Evolutionary conservation across 2,113 vertebrate genomes (phyloP).

Genomic region (Sander lucioperca): DNA sequence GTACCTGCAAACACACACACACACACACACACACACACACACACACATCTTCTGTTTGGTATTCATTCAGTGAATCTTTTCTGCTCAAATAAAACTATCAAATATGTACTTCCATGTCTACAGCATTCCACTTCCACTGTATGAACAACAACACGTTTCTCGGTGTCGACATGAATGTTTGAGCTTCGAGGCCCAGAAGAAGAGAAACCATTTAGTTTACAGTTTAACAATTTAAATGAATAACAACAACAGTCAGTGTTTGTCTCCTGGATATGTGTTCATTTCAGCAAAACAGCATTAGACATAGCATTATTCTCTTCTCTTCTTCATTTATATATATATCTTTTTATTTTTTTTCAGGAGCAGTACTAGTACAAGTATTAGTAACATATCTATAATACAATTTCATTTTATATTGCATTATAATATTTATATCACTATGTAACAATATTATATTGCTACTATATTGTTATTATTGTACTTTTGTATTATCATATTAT

Average conservation of each 20-base stretch:
- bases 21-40: background rate
- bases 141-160: conserved; percentile 37
- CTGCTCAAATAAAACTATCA: conserved; percentile 46
- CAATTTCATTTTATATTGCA: no score
- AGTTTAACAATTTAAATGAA: conserved; percentile 21
- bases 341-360: background rate
- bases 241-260: conserved; percentile 4
- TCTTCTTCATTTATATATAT: background rate
- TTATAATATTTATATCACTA: no score
- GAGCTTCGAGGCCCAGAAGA: background rate
- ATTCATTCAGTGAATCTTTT: conserved; percentile 32
- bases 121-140: conserved; percentile 7
- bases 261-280: background rate
- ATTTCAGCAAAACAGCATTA: background rate
- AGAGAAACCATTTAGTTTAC: conserved; percentile 19
- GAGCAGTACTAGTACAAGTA: no score
- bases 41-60: conserved; percentile 1
- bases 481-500: no score
- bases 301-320: background rate
- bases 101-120: conserved; percentile 59
- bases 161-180: conserved; percentile 4
- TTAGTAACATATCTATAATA: no score
- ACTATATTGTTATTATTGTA: no score
- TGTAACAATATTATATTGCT: no score
- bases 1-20: background rate